Percentiles rank a stretch among this genome's conserved stretches.
These are phyloP conservation scores for Drosophila pruinosa DNA, from an alignment of 1,140 invertebrate species.

Conservation along the genomic window DNA sequence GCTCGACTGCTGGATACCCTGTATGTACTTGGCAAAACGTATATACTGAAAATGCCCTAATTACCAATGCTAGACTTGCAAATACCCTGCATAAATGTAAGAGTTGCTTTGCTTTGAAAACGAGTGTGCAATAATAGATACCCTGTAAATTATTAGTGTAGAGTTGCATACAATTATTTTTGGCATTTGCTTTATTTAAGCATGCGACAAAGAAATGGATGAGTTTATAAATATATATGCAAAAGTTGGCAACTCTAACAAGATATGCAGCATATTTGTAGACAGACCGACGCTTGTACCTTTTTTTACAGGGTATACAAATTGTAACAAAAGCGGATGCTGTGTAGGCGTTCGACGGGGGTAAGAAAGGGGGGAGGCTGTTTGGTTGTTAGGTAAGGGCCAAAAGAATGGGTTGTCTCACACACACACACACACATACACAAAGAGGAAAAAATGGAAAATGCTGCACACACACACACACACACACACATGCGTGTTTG, in stretches of 20 bases:
- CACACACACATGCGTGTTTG: slow-evolving; percentile 12
- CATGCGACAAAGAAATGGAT: too few relatives aligned
- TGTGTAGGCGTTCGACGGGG: slow-evolving; percentile 28
- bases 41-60: neutral
- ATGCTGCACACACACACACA: slow-evolving; percentile 25
- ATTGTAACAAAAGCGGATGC: slow-evolving; percentile 60
- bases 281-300: too few relatives aligned
- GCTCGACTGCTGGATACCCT: neutral
- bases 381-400: slow-evolving; percentile 29
- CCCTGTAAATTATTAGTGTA: neutral
- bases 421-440: slow-evolving; percentile 4
- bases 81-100: too few relatives aligned
- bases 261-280: too few relatives aligned
- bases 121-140: neutral
- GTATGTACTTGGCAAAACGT: neutral
- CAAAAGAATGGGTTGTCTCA: slow-evolving; percentile 39
- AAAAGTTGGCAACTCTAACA: too few relatives aligned
- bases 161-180: too few relatives aligned
- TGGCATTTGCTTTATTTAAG: too few relatives aligned
- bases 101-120: too few relatives aligned
- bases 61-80: neutral
- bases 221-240: neutral
- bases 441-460: slow-evolving; percentile 29
- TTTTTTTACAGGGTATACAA: slow-evolving; percentile 24
- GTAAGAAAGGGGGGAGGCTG: neutral